Conservation (phyloP, 2,888 invertebrate genomes). For the Dendrolimus houi region DNA sequence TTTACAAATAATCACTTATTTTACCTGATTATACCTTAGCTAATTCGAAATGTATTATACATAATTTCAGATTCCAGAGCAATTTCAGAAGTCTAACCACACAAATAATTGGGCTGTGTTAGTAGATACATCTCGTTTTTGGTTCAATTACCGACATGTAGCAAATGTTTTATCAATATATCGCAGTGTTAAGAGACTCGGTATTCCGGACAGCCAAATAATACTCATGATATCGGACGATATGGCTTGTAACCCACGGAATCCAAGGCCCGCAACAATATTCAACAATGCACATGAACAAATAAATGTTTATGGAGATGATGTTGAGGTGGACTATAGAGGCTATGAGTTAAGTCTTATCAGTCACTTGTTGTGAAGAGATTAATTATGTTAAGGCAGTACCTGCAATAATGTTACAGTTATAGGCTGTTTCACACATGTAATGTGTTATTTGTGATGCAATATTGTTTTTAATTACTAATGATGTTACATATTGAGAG, state of each 20-base stretch:
- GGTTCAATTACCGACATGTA: conserved; percentile 99
- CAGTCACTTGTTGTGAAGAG: too few relatives aligned
- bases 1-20: too few relatives aligned
- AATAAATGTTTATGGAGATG: conserved; percentile 99
- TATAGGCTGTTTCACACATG: too few relatives aligned
- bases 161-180: conserved; percentile 99
- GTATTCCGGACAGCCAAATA: conserved; percentile 99
- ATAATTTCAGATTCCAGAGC: conserved; percentile 60
- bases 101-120: conserved; percentile 99
- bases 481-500: too few relatives aligned
- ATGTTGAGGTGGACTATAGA: conserved; percentile 98
- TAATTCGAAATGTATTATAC: too few relatives aligned
- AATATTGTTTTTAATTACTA: too few relatives aligned
- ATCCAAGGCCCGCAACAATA: conserved; percentile 97
- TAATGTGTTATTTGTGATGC: too few relatives aligned
- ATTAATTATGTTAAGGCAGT: too few relatives aligned
- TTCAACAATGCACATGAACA: conserved; percentile 99
- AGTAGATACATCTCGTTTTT: conserved; percentile 98
- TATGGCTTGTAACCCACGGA: conserved; percentile 99
- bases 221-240: conserved; percentile 99
- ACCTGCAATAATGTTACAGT: too few relatives aligned
- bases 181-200: conserved; percentile 96
- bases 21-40: too few relatives aligned
- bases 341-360: conserved; percentile 84
- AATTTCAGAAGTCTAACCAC: conserved; percentile 82